Conservation (phyloP, 2,888 invertebrate species). For the Tinea trinotella region DNA sequence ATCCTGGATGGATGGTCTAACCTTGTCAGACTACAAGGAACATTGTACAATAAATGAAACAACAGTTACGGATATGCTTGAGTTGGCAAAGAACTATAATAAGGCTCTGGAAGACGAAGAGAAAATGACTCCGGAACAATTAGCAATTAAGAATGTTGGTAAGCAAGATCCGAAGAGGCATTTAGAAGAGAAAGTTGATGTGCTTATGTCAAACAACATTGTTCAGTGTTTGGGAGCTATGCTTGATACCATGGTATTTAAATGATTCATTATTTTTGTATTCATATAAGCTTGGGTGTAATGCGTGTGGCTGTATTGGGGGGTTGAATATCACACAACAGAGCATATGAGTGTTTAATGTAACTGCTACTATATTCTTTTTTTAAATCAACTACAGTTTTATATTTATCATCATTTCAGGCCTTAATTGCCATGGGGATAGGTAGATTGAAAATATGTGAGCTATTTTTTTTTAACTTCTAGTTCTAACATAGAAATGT, state of each 20-base stretch:
- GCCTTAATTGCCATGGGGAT: too few relatives aligned
- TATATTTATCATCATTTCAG: too few relatives aligned
- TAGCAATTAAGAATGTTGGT: conserved; percentile 99
- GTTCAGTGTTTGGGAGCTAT: conserved; percentile 98
- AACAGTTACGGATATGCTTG: conserved; percentile 96
- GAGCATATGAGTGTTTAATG: too few relatives aligned
- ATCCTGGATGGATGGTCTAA: conserved; percentile 98
- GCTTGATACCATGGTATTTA: conserved; percentile 81
- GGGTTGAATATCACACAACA: too few relatives aligned
- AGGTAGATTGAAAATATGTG: too few relatives aligned
- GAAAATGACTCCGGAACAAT: conserved; percentile 98
- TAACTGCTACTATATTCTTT: too few relatives aligned
- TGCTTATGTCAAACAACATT: conserved; percentile 97
- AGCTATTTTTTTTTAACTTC: too few relatives aligned
- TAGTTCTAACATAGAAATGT: too few relatives aligned
- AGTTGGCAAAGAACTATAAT: conserved; percentile 97
- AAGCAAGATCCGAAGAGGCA: conserved; percentile 99
- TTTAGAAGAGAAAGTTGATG: conserved; percentile 98
- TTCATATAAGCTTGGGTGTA: too few relatives aligned
- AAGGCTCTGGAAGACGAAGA: conserved; percentile 99
- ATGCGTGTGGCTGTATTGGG: too few relatives aligned
- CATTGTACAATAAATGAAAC: conserved; percentile 95
- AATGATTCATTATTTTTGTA: too few relatives aligned
- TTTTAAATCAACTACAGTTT: too few relatives aligned
- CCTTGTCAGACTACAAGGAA: conserved; percentile 90